Evolutionary conservation across 1,140 invertebrate genomes (phyloP).

Genomic region (Pachyrhynchus sulphureomaculatus): DNA sequence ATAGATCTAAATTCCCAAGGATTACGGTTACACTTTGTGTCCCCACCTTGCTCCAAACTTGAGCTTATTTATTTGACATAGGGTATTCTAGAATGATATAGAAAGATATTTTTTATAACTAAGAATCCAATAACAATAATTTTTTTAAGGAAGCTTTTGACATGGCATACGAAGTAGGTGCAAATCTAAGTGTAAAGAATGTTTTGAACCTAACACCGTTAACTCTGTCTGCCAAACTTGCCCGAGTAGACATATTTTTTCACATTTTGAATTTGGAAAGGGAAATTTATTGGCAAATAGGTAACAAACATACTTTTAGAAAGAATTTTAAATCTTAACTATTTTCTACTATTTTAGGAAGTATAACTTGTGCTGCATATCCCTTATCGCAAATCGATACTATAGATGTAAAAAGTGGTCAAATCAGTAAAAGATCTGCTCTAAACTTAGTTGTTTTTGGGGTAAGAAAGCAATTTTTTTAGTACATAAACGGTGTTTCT

Average conservation of each 20-base stretch:
- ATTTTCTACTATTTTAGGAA: conserved; percentile 58
- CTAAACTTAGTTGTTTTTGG: conserved; percentile 98
- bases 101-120: too few relatives aligned
- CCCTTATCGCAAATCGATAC: conserved; percentile 95
- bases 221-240: conserved; percentile 91
- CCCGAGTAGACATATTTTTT: conserved; percentile 91
- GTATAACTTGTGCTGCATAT: conserved; percentile 95
- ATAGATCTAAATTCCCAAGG: too few relatives aligned
- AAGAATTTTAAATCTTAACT: background rate
- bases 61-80: too few relatives aligned
- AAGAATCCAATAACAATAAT: too few relatives aligned
- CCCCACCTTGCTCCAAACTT: too few relatives aligned
- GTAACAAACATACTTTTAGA: conserved; percentile 49
- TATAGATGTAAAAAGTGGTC: conserved; percentile 86
- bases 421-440: conserved; percentile 91
- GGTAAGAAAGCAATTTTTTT: too few relatives aligned
- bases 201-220: conserved; percentile 87
- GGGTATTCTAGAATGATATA: too few relatives aligned
- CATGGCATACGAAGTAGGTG: conserved; percentile 90
- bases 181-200: conserved; percentile 83
- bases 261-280: conserved; percentile 93
- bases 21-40: too few relatives aligned
- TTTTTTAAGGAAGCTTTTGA: conserved; percentile 82
- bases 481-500: too few relatives aligned
- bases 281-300: conserved; percentile 96